Conservation (phyloP, 2,797 vertebrate genomes). For the Paedocypris micromegethes region DNA sequence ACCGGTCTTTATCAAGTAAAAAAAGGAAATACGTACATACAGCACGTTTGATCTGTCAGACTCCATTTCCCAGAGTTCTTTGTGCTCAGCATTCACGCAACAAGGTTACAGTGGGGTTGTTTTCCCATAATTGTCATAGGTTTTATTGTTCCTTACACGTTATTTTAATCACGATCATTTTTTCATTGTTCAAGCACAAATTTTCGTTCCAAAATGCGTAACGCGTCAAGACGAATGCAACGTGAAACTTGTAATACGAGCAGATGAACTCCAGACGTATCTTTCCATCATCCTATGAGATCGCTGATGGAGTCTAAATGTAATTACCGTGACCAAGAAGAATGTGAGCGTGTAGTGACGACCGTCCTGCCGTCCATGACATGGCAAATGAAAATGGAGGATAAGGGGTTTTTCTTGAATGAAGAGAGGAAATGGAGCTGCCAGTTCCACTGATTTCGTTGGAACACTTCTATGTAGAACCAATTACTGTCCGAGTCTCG, state of each 20-base stretch:
- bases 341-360: conserved; percentile 50
- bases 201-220: too few species aligned
- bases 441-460: conserved; percentile 64
- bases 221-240: not conserved
- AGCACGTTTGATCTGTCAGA: too few species aligned
- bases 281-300: conserved; percentile 43
- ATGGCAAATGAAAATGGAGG: conserved; percentile 60
- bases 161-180: too few species aligned
- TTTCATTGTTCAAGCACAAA: too few species aligned
- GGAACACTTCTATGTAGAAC: conserved; percentile 62
- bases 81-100: too few species aligned
- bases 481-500: conserved; percentile 59
- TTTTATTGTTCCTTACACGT: too few species aligned
- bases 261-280: conserved; percentile 44
- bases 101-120: too few species aligned
- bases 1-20: too few species aligned
- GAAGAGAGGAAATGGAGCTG: conserved; percentile 56
- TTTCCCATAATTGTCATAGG: too few species aligned
- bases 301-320: conserved; percentile 60
- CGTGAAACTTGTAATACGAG: conserved; percentile 9
- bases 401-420: conserved; percentile 61
- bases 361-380: conserved; percentile 49
- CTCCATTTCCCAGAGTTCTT: too few species aligned
- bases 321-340: conserved; percentile 57
- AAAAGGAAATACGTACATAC: too few species aligned